phyloP scores from a whole-genome alignment of 2,797 vertebrate genomes.

The Eulemur albifrons region DNA sequence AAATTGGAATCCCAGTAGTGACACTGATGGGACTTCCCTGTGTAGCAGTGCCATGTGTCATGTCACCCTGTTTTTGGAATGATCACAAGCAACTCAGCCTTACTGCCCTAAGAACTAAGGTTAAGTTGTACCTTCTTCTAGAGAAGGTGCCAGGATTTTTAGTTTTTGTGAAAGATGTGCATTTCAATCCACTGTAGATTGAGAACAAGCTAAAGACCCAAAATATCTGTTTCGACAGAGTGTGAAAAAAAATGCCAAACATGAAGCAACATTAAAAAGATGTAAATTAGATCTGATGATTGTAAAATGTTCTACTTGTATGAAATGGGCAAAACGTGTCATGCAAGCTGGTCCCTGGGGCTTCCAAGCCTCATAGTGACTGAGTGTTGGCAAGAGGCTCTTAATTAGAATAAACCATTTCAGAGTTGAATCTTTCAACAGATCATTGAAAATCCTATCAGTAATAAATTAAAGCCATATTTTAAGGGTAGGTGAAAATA shows the following conservation, averaged over 20 bases:
- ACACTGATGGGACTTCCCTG: not conserved
- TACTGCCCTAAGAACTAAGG: not conserved
- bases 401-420: conserved; percentile 81
- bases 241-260: conserved; percentile 44
- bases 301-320: conserved; percentile 74
- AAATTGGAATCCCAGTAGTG: not conserved
- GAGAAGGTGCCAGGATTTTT: not conserved
- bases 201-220: not conserved
- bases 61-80: not conserved
- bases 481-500: conserved; percentile 66
- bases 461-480: conserved; percentile 76
- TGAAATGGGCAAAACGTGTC: conserved; percentile 65
- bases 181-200: not conserved
- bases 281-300: conserved; percentile 76
- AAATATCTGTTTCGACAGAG: conserved; percentile 50
- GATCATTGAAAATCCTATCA: conserved; percentile 75
- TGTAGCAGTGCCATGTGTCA: not conserved
- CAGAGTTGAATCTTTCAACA: conserved; percentile 66
- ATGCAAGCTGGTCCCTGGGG: conserved; percentile 73
- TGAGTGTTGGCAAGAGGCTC: conserved; percentile 72
- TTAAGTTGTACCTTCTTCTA: not conserved
- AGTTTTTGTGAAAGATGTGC: conserved; percentile 16
- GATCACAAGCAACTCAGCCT: not conserved
- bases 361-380: conserved; percentile 69
- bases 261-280: conserved; percentile 67